Base-by-base conservation (phyloP, 2,888 invertebrate genomes). In the Eudasyphora cyanicolor region DNA sequence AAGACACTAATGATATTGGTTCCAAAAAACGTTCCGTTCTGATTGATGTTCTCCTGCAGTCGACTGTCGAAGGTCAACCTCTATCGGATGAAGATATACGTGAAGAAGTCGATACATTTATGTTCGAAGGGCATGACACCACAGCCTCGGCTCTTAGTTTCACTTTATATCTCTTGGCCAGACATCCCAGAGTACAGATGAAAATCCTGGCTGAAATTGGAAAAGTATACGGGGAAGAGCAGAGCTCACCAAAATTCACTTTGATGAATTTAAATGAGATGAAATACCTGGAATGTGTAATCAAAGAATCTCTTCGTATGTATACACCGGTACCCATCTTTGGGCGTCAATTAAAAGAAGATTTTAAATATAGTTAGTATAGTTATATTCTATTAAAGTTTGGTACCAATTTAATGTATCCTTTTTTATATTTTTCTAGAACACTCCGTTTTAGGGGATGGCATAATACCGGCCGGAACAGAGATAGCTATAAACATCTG, bases 91-190 rank as follows among this genome's bases (percentile, higher is more conserved):
- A 93, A 10, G 93, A 94, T 80, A 93, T 96, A 6, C 92, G 94
- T 76, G 94, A 95, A 89, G 95, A 96, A 92, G 95, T 95, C 0
- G 94, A 95, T 83, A 95, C 95, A 0, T 95, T 95, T 86, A 94
- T 95, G 94, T 95, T 95, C 90, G 95, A 94, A 81, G 91, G 91
- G 0, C 91, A 91, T 24, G 91, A 92, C 38, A 92, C 92, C 8
- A 91, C 91, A 12, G 87, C 90, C 0, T 89, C 89, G 14, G 91
- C 87, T 0, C 85, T 90, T 2, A 86, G 86, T 19, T 91, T 91
- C 17, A 86, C 87, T 12, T 80, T 92, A 0, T 87, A 87, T 77
- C 76, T 85, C 27, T 84, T 92, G n/a, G 87, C 92, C 0, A 85
- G 89, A 5, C 85, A 92, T 88, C 86, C 89, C 0, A 64, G 87